A percentile compares a stretch with the other conserved stretches of the same genome.
Evolutionary conservation across 2,797 vertebrate species (phyloP).

Genomic region (Myiotriccus ornatus): DNA sequence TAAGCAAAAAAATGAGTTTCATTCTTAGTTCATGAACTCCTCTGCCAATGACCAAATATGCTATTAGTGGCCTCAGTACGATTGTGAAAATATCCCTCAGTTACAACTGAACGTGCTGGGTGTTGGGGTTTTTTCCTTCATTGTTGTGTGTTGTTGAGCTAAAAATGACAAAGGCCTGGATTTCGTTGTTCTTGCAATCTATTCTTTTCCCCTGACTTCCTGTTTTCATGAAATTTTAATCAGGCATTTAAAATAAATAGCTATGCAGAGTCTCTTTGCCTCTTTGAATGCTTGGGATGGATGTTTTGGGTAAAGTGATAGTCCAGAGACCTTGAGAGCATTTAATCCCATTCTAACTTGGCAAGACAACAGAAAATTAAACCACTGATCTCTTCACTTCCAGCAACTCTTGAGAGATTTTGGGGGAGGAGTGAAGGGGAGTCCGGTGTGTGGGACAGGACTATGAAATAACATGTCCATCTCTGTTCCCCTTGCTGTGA

Average conservation of each 20-base stretch:
- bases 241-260: slow-evolving; percentile 90
- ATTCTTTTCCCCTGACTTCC: slow-evolving; percentile 81
- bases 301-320: slow-evolving; percentile 87
- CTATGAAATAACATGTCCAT: neutral
- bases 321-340: slow-evolving; percentile 80
- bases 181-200: slow-evolving; percentile 79
- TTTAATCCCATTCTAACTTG: slow-evolving; percentile 76
- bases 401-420: neutral
- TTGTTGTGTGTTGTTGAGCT: slow-evolving; percentile 69
- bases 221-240: slow-evolving; percentile 95
- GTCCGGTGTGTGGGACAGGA: neutral
- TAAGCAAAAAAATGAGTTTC: slow-evolving; percentile 47
- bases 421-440: neutral
- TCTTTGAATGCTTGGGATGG: slow-evolving; percentile 82
- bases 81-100: slow-evolving; percentile 74
- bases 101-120: slow-evolving; percentile 64
- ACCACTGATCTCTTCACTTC: slow-evolving; percentile 44
- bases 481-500: neutral
- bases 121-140: slow-evolving; percentile 20
- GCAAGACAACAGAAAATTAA: slow-evolving; percentile 75
- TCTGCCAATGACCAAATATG: slow-evolving; percentile 69
- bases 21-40: slow-evolving; percentile 62
- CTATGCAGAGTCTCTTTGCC: slow-evolving; percentile 81
- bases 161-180: slow-evolving; percentile 82
- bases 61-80: slow-evolving; percentile 53